A percentile compares a stretch with the other conserved stretches of the same genome.
phyloP scores from a whole-genome alignment of 2,888 invertebrate species.

The Nipponacmea schrenckii region DNA sequence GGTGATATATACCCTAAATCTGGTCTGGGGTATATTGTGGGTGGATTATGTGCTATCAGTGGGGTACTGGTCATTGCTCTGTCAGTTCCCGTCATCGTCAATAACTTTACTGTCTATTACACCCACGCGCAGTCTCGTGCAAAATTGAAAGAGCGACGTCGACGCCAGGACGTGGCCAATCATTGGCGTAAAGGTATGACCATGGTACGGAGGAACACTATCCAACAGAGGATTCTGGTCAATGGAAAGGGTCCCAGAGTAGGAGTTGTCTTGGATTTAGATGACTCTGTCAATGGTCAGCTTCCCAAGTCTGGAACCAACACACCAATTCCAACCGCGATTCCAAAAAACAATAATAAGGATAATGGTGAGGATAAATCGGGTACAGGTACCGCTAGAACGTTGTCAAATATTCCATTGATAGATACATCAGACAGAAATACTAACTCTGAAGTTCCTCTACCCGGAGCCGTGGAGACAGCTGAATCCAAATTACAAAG shows the following conservation, averaged over 20 bases:
- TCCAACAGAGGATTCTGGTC: not conserved
- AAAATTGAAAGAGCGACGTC: constrained; percentile 38
- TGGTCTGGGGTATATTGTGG: constrained; percentile 43
- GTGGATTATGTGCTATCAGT: constrained; percentile 47
- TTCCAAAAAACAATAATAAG: no score
- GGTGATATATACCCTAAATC: constrained; percentile 46
- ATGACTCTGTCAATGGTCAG: not conserved
- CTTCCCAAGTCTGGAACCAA: not conserved
- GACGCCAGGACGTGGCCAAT: not conserved
- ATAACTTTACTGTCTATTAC: constrained; percentile 51
- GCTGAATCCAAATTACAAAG: no score
- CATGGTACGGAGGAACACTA: not conserved
- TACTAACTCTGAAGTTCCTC: no score
- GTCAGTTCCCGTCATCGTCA: constrained; percentile 50
- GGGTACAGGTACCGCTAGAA: no score
- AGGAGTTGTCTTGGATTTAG: not conserved
- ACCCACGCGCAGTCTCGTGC: constrained; percentile 47
- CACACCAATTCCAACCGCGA: no score
- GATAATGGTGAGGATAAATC: no score
- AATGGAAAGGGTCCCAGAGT: not conserved
- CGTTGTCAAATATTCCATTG: no score
- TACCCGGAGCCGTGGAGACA: no score
- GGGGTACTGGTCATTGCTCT: constrained; percentile 49
- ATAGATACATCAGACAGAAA: no score
- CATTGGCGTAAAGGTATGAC: not conserved